Base-by-base conservation (phyloP, 2,888 invertebrate species). In the Muscina levida region DNA sequence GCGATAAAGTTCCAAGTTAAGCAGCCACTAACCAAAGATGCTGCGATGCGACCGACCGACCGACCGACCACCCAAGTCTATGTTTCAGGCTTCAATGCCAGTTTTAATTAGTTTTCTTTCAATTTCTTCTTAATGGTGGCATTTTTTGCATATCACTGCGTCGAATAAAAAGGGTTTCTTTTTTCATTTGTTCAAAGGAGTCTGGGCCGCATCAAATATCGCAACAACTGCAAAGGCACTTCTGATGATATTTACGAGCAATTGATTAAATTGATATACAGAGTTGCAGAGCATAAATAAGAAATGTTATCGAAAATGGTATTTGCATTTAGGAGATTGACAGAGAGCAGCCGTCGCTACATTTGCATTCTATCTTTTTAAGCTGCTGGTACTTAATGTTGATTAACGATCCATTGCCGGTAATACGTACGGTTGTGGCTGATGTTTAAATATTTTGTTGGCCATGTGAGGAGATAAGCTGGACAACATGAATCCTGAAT, bases 61-160 rank as follows among this genome's bases (percentile, higher is more conserved):
- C 31, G 31, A 31, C 31, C 59, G 81, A 74, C 81, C 81, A 77
- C 81, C 81, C 81, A 81, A 77, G 77, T 72, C 59, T 26, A 15
- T 42, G 74, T 81, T 71, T 74, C 62, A 68, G 31, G 72, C 67
- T 74, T 65, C 74, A 67, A 26, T 81, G 77, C 77, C 74, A 72
- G 44, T 72, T 79, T 82, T 78, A 82, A 82, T 82, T 82, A 76
- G 75, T 72, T 82, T 76, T 72, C 72, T 76, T 75, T 72, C 62
- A 24, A 70, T 46, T 72, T 59, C 42, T 67, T 48, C 51, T 51
- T 67, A 67, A 67, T 67, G 67, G 51, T 73, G 72, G 57, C 39
- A 72, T 74, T 53, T 59, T 62, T 72, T 77, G 74, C 71, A 70
- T 71, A 48, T 42, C 24, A 67, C 17, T 26, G 39, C 22, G 22